phyloP scores from a whole-genome alignment of 2,113 vertebrate genomes.

The Nestor notabilis region DNA sequence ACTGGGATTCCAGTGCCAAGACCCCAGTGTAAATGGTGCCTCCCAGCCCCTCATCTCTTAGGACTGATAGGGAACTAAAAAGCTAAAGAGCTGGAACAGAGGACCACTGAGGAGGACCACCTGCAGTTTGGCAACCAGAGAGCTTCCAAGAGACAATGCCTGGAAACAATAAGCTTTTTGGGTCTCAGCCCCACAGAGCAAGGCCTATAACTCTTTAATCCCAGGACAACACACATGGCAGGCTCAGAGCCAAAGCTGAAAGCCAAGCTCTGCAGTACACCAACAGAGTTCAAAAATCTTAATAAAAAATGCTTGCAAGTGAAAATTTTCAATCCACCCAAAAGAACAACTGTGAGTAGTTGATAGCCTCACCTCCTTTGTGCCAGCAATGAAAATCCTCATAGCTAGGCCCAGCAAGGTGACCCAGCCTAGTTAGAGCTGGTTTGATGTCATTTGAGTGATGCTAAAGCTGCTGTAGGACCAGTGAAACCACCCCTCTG shows the following conservation, averaged over 20 bases:
- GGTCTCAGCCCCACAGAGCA: neutral
- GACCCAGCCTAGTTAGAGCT: neutral
- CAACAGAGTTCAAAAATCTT: too few relatives aligned
- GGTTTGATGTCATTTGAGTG: neutral
- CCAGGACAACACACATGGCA: neutral
- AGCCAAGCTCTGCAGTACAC: neutral
- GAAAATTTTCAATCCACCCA: neutral
- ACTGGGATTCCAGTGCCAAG: neutral
- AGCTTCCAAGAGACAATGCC: neutral
- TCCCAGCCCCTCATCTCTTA: neutral
- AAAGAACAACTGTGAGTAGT: neutral
- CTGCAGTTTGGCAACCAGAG: neutral
- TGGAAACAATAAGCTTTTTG: neutral
- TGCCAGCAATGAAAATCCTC: neutral
- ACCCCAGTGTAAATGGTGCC: neutral
- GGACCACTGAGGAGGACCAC: neutral
- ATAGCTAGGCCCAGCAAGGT: neutral
- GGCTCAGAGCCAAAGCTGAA: neutral
- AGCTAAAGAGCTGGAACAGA: accelerated
- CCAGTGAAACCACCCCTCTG: neutral
- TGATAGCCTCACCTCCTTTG: neutral
- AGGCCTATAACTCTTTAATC: neutral
- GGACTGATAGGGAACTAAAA: neutral
- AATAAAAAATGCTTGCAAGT: neutral
- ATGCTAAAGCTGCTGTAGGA: neutral